Evolutionary conservation across 2,113 vertebrate genomes (phyloP), one percentile per base, ranked within the genome.

Genomic region (Proterorhinus semilunaris): DNA sequence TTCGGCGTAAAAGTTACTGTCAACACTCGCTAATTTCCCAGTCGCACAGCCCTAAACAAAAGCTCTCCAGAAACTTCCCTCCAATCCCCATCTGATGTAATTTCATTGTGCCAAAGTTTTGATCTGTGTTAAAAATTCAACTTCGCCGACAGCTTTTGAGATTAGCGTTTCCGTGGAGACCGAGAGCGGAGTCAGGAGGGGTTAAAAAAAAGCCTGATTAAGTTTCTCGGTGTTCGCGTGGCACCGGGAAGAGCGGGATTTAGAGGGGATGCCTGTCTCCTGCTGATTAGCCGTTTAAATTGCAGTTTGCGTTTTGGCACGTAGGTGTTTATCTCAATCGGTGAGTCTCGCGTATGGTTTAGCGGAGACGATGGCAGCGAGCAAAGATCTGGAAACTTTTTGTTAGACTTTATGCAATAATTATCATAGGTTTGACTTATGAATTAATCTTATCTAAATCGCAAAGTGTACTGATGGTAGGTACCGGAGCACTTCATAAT

Each of bases 91-190:
- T 48, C 59, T 62, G 48, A 55, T 68, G 51, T 54, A 36, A 42
- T 49, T 68, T 44, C n/a, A 17, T 47, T 67, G 58, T 72, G 58
- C 42, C 58, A 66, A 85, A 83, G 70, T 80, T 67, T 64, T 73
- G 84, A 90, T 84, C 76, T 61, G 72, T 43, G 47, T 85, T 68
- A 70, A 53, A 83, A 78, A 78, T 80, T 85, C 68, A 72, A 76
- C 83, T 79, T 80, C 68, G 66, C 83, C 80, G 87, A 82, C 79
- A 78, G 84, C 85, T 87, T 89, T 86, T 81, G 79, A 89, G 88
- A 91, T 91, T 90, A 87, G 80, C 11, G 88, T 92, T 91, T 84
- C 90, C 88, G 82, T 86, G 87, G 78, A 83, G 65, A 91, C 89
- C 54, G 75, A 62, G 71, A 79, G 72, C 73, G 73, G 86, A 89